Evolutionary conservation across 2,797 vertebrate genomes (phyloP), one percentile per base, ranked within the genome.

Genomic region (Lemur catta): DNA sequence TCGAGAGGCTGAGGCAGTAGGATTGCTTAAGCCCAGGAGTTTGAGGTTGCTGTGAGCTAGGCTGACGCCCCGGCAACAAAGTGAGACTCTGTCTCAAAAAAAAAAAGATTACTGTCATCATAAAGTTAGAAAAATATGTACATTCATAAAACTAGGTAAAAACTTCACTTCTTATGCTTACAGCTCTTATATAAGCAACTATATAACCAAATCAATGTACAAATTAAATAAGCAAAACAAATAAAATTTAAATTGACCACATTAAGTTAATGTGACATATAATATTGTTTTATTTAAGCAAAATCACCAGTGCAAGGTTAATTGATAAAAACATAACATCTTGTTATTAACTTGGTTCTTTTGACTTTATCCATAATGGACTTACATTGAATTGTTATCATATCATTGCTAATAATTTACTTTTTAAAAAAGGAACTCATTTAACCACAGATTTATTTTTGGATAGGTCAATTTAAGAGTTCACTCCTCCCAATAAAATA

Each of bases 221-320:
- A 91, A 94, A 93, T 85, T 85, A 93, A 85, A 91, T 61, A 92
- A 95, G 33, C 38, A 84, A 95, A 78, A 75, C 41, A 63, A 86
- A 90, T 93, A 91, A 94, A 91, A 84, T 85, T 81, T 43, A 92
- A 85, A 96, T 50, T 84, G 89, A 94, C 74, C 43, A 75, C 28
- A 86, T 93, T 82, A 93, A 90, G 69, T 89, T 91, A 96, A 84
- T 76, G 50, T 84, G 82, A 81, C 46, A 72, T 67, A 43, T 75
- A 91, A 76, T 67, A 52, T 30, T 55, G 7, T 76, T 93, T 95
- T 90, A 26, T 95, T 97, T 90, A 87, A 84, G 20, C n/a, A 76
- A 96, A 97, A 93, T 76, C 59, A 14, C 67, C 88, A 92, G 9
- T 22, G 55, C 12, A 13, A 67, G 43, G 57, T 11, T 78, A 93